These are phyloP conservation scores for Toxostoma redivivum DNA, from an alignment of 2,113 vertebrate species.

Conservation along the genomic window DNA sequence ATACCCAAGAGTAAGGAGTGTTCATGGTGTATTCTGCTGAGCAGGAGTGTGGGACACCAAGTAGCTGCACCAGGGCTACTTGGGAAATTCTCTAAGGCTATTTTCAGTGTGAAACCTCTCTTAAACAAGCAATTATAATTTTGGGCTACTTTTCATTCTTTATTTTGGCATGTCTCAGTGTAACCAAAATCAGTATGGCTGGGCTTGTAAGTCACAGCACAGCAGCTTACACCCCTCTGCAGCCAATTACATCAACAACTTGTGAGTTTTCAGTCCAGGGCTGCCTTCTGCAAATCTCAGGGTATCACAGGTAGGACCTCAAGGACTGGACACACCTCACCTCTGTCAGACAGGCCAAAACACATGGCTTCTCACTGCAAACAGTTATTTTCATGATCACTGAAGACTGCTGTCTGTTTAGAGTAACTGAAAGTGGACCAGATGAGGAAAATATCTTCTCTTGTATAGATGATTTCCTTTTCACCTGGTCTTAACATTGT, in stretches of 20 bases:
- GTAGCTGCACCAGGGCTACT: neutral
- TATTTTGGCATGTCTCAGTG: neutral
- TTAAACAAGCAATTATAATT: neutral
- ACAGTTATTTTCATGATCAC: neutral
- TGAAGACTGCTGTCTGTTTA: neutral
- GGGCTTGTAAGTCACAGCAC: neutral
- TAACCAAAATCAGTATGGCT: neutral
- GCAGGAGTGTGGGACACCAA: accelerated
- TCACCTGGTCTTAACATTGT: neutral
- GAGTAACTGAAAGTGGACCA: neutral
- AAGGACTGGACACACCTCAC: neutral
- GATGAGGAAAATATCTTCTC: neutral
- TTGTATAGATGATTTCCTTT: accelerated
- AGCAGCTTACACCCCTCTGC: neutral
- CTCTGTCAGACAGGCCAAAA: neutral
- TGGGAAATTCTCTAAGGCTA: neutral
- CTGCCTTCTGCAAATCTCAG: neutral
- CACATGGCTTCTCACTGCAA: neutral
- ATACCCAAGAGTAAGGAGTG: neutral
- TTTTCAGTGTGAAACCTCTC: neutral
- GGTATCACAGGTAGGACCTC: neutral
- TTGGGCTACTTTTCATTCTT: neutral
- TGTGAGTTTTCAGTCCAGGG: neutral
- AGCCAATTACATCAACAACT: neutral
- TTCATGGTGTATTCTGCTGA: neutral